These are phyloP conservation scores for Lophius americanus DNA, from an alignment of 2,797 vertebrate genomes.

Conservation along the genomic window DNA sequence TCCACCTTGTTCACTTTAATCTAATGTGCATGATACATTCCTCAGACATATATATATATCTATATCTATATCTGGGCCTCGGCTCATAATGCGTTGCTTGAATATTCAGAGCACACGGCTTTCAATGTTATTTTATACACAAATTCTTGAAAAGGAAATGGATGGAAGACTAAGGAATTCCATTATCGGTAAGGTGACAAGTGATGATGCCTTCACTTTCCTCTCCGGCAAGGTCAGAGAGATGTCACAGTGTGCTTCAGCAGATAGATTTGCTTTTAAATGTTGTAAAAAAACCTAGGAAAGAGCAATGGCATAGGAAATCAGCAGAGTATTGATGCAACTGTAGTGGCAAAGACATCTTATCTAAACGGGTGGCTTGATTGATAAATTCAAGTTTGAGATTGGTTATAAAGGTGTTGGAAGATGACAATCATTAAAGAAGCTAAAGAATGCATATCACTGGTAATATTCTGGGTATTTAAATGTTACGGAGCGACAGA, in stretches of 20 bases:
- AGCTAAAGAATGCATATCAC: constrained; percentile 12
- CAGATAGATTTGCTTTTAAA: constrained; percentile 52
- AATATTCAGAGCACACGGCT: constrained; percentile 39
- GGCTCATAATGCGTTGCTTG: constrained; percentile 31
- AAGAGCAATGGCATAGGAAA: constrained; percentile 25
- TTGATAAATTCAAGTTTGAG: constrained; percentile 3
- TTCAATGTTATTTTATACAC: constrained; percentile 37
- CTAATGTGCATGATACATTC: constrained; percentile 47
- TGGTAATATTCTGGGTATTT: constrained; percentile 41
- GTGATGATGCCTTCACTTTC: constrained; percentile 56
- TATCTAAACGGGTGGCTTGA: not conserved
- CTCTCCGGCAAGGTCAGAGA: constrained; percentile 51
- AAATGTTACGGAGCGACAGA: constrained; percentile 50
- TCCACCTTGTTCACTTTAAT: constrained; percentile 44
- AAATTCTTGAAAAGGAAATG: constrained; percentile 53
- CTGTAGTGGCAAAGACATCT: not conserved
- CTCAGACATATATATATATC: not conserved
- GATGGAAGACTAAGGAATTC: constrained; percentile 55
- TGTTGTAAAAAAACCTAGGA: constrained; percentile 49
- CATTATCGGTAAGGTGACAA: constrained; percentile 67
- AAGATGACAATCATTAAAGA: constrained; percentile 13
- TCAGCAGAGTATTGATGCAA: constrained; percentile 8
- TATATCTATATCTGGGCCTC: constrained; percentile 3
- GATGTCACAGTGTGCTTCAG: constrained; percentile 28
- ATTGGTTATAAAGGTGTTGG: not conserved